A percentile compares a stretch with the other conserved stretches of the same genome.
These are phyloP conservation scores for Ophiothrix spiculata DNA, from an alignment of 35 echinoderm and acorn worm genomes.

Conservation along the genomic window DNA sequence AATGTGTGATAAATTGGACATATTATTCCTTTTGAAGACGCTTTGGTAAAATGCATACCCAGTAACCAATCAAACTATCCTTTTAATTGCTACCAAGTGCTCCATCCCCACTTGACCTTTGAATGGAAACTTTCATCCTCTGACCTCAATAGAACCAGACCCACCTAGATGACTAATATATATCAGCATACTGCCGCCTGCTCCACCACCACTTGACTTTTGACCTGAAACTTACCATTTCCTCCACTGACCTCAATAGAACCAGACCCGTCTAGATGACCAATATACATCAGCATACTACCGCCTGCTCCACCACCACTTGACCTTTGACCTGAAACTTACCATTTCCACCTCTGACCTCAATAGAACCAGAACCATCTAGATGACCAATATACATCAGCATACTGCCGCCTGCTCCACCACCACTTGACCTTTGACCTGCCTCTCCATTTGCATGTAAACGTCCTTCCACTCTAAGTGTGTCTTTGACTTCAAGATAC, in stretches of 20 bases:
- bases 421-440: conserved; percentile 26
- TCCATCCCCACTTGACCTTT: too few relatives aligned
- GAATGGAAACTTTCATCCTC: too few relatives aligned
- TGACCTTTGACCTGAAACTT: background rate
- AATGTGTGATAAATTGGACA: too few relatives aligned
- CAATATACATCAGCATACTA: conserved; percentile 59
- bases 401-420: conserved; percentile 78
- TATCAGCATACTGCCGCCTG: conserved; percentile 70
- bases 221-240: conserved; percentile 46
- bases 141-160: conserved; percentile 58
- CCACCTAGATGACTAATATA: conserved; percentile 73
- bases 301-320: conserved; percentile 69
- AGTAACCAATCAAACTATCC: too few relatives aligned
- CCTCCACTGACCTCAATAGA: conserved; percentile 67
- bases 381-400: conserved; percentile 60
- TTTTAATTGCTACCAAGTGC: too few relatives aligned
- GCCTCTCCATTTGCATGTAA: conserved; percentile 75
- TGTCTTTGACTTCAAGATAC: conserved; percentile 46
- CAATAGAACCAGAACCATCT: conserved; percentile 69
- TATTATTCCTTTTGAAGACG: too few relatives aligned
- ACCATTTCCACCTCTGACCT: conserved; percentile 74
- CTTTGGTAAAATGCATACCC: too few relatives aligned
- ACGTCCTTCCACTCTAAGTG: conserved; percentile 73
- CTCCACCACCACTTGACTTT: conserved; percentile 59
- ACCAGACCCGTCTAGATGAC: conserved; percentile 78